Evolutionary conservation across 1,140 invertebrate species (phyloP).

Genomic region (Neuroterus valhalla): DNA sequence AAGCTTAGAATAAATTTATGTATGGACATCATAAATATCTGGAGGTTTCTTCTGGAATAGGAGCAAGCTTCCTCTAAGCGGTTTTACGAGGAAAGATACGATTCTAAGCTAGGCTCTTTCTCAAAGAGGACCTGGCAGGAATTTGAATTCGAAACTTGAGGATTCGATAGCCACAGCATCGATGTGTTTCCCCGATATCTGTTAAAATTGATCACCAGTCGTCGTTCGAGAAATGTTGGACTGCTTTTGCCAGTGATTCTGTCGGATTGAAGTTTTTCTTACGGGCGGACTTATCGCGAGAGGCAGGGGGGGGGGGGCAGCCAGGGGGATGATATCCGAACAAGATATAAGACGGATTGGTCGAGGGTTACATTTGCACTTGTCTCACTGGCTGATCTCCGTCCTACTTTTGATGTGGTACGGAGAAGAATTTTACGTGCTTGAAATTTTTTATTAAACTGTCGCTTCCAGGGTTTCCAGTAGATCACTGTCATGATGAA

Average conservation of each 20-base stretch:
- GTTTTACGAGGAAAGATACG: not conserved
- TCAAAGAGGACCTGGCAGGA: not conserved
- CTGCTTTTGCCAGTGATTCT: not conserved
- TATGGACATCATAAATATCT: slow-evolving; percentile 3
- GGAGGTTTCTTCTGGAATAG: not conserved
- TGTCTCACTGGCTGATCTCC: slow-evolving; percentile 6
- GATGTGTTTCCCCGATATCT: not conserved
- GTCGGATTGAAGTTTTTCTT: not conserved
- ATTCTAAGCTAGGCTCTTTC: slow-evolving; percentile 3
- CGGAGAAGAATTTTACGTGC: slow-evolving; percentile 10
- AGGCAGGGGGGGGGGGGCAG: not conserved
- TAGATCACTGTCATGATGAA: slow-evolving; percentile 28
- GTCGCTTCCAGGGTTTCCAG: slow-evolving; percentile 1
- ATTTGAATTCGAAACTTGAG: slow-evolving; percentile 7
- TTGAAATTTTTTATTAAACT: slow-evolving; percentile 5
- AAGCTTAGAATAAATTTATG: not conserved
- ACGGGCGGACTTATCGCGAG: not conserved
- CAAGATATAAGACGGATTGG: slow-evolving; percentile 41
- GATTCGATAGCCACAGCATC: not conserved
- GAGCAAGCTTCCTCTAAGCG: not conserved
- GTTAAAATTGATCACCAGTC: not conserved
- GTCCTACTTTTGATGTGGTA: slow-evolving; percentile 12
- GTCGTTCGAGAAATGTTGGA: not conserved
- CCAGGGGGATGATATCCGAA: not conserved
- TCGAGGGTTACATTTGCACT: slow-evolving; percentile 40